A percentile compares a stretch with the other conserved stretches of the same genome.
Evolutionary conservation across 64 coral and sea anemone species (phyloP).

Genomic region (Actinia tenebrosa): DNA sequence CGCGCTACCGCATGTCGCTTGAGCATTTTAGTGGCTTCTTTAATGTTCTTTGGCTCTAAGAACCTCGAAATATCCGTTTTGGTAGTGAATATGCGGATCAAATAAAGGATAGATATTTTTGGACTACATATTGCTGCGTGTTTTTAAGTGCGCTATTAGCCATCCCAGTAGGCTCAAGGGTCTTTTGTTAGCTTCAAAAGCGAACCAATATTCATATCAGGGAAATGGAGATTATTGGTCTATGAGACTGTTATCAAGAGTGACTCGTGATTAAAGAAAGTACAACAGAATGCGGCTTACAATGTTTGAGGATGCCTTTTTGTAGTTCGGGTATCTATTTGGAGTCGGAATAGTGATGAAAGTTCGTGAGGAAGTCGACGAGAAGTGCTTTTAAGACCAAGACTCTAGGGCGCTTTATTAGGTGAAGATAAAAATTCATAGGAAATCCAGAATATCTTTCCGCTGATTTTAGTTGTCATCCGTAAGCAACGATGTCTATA

Average conservation of each 20-base stretch:
- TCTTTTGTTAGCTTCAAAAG: not conserved
- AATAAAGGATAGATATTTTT: not conserved
- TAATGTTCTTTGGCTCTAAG: not conserved
- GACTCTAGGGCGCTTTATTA: slow-evolving; percentile 6
- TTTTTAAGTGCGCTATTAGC: not conserved
- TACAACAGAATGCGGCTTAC: not conserved
- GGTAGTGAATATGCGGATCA: not conserved
- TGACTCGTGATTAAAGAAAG: not conserved
- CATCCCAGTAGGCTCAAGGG: not conserved
- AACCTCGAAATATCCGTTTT: not conserved
- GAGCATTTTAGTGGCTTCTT: not conserved
- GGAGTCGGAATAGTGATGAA: not conserved
- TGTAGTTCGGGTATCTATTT: not conserved
- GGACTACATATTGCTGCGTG: not conserved
- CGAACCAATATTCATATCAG: not conserved
- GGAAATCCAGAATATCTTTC: not conserved
- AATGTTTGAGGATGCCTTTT: not conserved
- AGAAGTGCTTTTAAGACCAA: not conserved
- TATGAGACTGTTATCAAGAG: not conserved
- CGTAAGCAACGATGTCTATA: not conserved
- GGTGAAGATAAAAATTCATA: slow-evolving; percentile 7
- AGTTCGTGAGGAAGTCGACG: not conserved
- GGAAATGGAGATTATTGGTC: not conserved
- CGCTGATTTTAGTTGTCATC: not conserved
- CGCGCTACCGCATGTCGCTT: not conserved